phyloP scores from a whole-genome alignment of 1,140 invertebrate genomes.

The Adoxophyes honmai region DNA sequence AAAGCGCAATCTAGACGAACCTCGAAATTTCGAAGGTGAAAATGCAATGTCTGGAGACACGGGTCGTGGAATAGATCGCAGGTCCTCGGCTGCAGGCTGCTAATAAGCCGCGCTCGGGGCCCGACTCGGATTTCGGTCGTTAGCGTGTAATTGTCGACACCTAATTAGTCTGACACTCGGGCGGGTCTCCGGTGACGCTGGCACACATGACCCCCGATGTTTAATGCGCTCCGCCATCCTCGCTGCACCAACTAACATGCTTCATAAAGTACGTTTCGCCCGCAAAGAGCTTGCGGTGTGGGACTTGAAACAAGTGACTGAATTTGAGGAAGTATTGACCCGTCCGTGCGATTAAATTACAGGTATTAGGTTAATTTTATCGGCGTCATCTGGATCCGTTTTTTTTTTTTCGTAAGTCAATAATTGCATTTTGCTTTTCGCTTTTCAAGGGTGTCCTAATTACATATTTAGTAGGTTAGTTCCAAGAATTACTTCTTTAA shows the following conservation, averaged over 20 bases:
- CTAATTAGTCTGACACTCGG: slow-evolving; percentile 57
- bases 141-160: slow-evolving; percentile 68
- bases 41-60: slow-evolving; percentile 4
- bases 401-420: too few species aligned
- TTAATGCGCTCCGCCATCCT: slow-evolving; percentile 38
- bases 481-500: too few species aligned
- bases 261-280: slow-evolving; percentile 3
- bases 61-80: background rate
- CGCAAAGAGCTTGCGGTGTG: too few species aligned
- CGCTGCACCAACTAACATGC: slow-evolving; percentile 6
- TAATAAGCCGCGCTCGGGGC: slow-evolving; percentile 51
- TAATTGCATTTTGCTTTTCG: too few species aligned
- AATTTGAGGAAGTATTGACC: too few species aligned
- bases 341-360: too few species aligned
- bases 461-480: too few species aligned
- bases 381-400: too few species aligned
- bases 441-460: too few species aligned
- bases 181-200: slow-evolving; percentile 39
- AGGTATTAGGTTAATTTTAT: too few species aligned
- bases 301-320: too few species aligned
- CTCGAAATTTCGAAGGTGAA: background rate
- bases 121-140: slow-evolving; percentile 64
- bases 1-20: background rate
- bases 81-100: slow-evolving; percentile 21
- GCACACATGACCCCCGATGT: slow-evolving; percentile 60